Conservation (phyloP, 2,888 invertebrate species). For the Plusia festucae region DNA sequence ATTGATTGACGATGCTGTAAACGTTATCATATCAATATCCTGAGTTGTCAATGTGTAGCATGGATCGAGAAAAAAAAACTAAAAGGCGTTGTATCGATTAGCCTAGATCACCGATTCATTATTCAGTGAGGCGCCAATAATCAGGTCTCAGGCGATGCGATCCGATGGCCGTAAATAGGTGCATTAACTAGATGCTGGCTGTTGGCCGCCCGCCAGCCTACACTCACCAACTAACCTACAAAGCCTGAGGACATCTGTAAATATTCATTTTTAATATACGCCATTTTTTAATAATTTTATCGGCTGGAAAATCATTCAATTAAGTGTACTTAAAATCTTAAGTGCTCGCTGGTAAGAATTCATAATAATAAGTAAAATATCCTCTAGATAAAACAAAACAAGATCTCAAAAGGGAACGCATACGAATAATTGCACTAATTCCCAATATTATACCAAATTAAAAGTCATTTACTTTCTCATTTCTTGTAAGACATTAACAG, state of each 20-base stretch:
- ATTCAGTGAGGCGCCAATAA: constrained; percentile 82
- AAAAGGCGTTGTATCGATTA: constrained; percentile 77
- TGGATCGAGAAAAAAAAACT: constrained; percentile 54
- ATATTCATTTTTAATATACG: constrained; percentile 65
- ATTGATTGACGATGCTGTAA: not conserved
- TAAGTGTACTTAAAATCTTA: constrained; percentile 8
- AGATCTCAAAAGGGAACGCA: constrained; percentile 9
- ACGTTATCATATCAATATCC: constrained; percentile 9
- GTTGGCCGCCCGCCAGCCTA: constrained; percentile 47
- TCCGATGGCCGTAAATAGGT: constrained; percentile 70
- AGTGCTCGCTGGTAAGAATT: not conserved
- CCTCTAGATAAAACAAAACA: not conserved
- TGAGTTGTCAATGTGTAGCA: constrained; percentile 4
- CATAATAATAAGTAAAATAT: not conserved
- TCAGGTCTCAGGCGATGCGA: constrained; percentile 72
- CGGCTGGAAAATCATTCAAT: constrained; percentile 58
- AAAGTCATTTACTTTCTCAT: constrained; percentile 26
- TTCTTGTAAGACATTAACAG: constrained; percentile 38
- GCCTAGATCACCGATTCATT: constrained; percentile 78
- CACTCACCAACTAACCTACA: constrained; percentile 78
- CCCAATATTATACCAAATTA: constrained; percentile 17
- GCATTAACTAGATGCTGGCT: constrained; percentile 66
- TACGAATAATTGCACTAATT: constrained; percentile 12
- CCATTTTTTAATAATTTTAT: constrained; percentile 55
- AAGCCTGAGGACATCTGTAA: constrained; percentile 68